Evolutionary conservation across 2,797 vertebrate genomes (phyloP).

Genomic region (Spheniscus humboldti): DNA sequence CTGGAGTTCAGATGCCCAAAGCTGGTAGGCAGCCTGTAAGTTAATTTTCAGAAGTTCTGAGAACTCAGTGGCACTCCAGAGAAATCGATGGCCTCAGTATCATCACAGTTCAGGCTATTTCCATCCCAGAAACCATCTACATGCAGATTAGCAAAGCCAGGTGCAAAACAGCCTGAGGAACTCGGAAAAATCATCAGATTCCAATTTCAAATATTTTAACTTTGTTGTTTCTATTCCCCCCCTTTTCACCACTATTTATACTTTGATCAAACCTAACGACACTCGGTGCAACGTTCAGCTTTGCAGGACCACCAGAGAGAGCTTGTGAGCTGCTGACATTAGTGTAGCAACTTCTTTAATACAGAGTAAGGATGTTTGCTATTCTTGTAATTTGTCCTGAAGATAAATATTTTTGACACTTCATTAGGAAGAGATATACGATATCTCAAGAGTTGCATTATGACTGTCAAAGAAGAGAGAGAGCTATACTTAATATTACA

Average conservation of each 20-base stretch:
- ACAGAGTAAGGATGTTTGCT: not conserved
- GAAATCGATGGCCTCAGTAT: not conserved
- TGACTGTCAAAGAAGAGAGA: conserved; percentile 51
- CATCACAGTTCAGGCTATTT: not conserved
- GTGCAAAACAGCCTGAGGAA: not conserved
- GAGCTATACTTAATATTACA: not conserved
- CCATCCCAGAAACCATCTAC: not conserved
- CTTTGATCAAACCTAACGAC: not conserved
- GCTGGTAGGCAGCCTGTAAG: not conserved
- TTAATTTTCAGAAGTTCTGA: not conserved
- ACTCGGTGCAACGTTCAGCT: not conserved
- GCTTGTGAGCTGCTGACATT: not conserved
- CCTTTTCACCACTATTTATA: not conserved
- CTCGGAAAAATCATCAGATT: not conserved
- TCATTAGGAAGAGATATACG: conserved; percentile 49
- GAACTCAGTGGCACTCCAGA: not conserved
- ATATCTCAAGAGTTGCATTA: conserved; percentile 25
- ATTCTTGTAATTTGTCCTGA: conserved; percentile 30
- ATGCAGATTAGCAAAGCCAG: not conserved
- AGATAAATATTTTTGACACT: conserved; percentile 58
- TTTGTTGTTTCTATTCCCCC: not conserved
- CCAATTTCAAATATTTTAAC: not conserved
- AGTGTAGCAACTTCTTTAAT: not conserved
- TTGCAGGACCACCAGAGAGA: conserved; percentile 2
- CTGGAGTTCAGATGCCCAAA: not conserved